These are phyloP conservation scores for Rhinoptilus africanus DNA, from an alignment of 2,113 vertebrate genomes.

Conservation along the genomic window DNA sequence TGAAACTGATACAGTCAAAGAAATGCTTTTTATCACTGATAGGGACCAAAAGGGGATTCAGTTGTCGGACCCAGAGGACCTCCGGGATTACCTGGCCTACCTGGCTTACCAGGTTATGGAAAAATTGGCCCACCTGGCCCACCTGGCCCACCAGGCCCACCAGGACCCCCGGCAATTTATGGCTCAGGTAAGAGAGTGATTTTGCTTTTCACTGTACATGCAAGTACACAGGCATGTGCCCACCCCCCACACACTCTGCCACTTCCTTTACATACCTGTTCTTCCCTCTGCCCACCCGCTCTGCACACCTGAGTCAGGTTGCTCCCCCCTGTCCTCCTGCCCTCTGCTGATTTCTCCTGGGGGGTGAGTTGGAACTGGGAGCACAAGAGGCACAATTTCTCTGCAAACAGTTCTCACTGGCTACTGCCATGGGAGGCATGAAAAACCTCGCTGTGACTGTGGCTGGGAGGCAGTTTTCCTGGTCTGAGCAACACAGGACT, in stretches of 20 bases:
- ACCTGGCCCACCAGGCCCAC: constrained; percentile 82
- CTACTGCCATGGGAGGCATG: neutral
- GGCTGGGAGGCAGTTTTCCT: neutral
- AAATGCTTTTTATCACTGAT: neutral
- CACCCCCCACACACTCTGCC: neutral
- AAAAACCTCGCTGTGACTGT: neutral
- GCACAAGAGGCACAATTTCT: neutral
- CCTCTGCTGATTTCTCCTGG: neutral
- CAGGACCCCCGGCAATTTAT: constrained; percentile 73
- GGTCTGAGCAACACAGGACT: neutral
- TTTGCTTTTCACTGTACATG: neutral
- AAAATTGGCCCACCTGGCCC: constrained; percentile 83
- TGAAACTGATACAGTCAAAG: neutral
- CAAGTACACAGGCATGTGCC: accelerated
- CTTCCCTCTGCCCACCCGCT: neutral
- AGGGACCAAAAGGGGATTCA: constrained; percentile 92
- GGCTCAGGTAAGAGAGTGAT: constrained; percentile 74
- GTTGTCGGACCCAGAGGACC: constrained; percentile 83
- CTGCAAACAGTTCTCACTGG: neutral
- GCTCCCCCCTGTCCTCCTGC: neutral
- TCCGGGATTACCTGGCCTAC: constrained; percentile 84
- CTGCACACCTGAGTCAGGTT: neutral
- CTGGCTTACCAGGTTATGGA: constrained; percentile 86
- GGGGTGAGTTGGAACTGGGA: neutral
- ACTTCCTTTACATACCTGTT: neutral